Evolutionary conservation across 2,113 vertebrate species (phyloP).

Genomic region (Osmerus mordax): DNA sequence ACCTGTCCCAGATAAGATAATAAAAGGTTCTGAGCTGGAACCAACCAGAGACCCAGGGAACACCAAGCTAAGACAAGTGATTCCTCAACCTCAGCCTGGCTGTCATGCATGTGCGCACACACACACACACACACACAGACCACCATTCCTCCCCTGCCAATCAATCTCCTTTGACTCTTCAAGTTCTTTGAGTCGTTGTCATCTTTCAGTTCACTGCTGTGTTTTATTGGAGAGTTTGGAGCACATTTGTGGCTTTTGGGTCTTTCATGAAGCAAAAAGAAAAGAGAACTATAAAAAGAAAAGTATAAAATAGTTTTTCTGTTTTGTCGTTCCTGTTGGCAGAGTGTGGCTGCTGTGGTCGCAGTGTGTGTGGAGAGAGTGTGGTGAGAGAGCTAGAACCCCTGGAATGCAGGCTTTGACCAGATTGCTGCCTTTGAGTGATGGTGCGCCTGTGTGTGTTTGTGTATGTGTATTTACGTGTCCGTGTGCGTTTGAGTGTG

Average conservation of each 20-base stretch:
- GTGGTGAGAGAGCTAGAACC: slow-evolving; percentile 2
- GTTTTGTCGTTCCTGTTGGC: slow-evolving; percentile 42
- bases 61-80: background rate
- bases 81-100: slow-evolving; percentile 34
- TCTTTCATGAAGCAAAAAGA: slow-evolving; percentile 28
- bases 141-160: background rate
- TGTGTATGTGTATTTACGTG: background rate
- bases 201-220: slow-evolving; percentile 32
- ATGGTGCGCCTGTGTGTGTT: background rate
- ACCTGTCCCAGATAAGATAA: slow-evolving; percentile 32
- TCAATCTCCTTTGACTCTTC: background rate
- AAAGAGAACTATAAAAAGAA: slow-evolving; percentile 26
- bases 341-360: slow-evolving; percentile 42
- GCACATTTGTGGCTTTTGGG: background rate
- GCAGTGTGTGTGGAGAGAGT: slow-evolving; percentile 22
- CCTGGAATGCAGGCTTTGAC: slow-evolving; percentile 18
- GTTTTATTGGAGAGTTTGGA: slow-evolving; percentile 5
- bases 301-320: slow-evolving; percentile 33
- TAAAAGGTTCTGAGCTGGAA: slow-evolving; percentile 28
- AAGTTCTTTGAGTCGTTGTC: slow-evolving; percentile 36
- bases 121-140: slow-evolving; percentile 16
- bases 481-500: background rate
- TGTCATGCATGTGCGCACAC: slow-evolving; percentile 30
- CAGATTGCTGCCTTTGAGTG: background rate
- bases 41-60: background rate